Evolutionary conservation across 2,797 vertebrate species (phyloP), one percentile per base, ranked within the genome.

Genomic region (Gila robusta): DNA sequence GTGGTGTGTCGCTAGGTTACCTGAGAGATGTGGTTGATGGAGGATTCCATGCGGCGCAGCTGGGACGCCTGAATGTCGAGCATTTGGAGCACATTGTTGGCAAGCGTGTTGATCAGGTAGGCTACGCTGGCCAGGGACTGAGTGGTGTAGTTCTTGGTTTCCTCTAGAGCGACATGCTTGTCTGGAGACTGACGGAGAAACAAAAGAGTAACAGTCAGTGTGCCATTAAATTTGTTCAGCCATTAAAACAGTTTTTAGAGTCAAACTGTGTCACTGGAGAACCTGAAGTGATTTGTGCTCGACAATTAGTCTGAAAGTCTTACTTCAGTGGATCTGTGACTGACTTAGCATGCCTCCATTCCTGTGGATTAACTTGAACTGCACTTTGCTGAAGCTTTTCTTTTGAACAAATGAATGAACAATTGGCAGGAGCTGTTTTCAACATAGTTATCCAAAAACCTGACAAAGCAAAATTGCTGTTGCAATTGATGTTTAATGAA

Each of bases 31-130:
- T 98, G 97, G 93, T 98, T 98, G 95, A 98, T 96, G 52, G 97
- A 97, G 88, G 97, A 98, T 87, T 98, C 97, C 98, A 98, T 98
- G 83, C 97, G 96, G 9, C 97, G 96, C 5, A 98, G 96, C 72
- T 98, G 97, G 1, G 97, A 98, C 19, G 97, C 97, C 90, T 98
- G 97, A 92, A 98, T 98, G 93, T 98, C 98, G 93, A 98, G 93
- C 98, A 98, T 98, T 89, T 98, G 98, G 47, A 98, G 97, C 81
- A 98, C 97, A 94, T 98, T 98, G 95, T 98, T 98, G 92, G 98
- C 98, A 90, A 98, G 94, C 23, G 98, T 98, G 93, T 98, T 98
- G 94, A 98, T 98, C 95, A 98, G 95, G 94, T 98, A 98, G 81
- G 98, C 97, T 56, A 98, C 97, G 4, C 97, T 98, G 82, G 97